Conservation (phyloP, 2,797 vertebrate genomes). For the Dallia pectoralis region DNA sequence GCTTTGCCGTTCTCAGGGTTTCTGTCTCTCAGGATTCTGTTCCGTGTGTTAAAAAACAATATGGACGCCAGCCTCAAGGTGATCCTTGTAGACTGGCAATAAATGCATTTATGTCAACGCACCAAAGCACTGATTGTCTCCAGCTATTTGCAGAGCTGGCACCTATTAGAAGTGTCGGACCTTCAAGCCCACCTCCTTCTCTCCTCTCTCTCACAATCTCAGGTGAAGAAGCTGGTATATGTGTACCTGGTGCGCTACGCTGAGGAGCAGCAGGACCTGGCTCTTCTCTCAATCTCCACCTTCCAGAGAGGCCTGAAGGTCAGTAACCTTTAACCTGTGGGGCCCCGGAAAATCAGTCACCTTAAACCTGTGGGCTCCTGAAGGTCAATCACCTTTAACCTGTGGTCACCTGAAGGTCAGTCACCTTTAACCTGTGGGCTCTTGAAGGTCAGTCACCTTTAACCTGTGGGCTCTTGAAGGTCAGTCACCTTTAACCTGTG, state of each 20-base stretch:
- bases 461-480: no score
- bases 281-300: slow-evolving; percentile 95
- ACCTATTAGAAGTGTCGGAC: neutral
- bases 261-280: slow-evolving; percentile 96
- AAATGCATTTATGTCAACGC: neutral
- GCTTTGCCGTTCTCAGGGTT: neutral
- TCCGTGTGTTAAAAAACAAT: neutral
- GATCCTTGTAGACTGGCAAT: neutral
- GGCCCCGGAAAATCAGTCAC: neutral
- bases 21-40: neutral
- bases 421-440: no score
- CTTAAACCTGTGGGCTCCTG: neutral
- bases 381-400: no score
- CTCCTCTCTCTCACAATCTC: neutral
- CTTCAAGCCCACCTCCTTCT: neutral
- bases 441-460: no score
- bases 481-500: no score
- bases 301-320: slow-evolving; percentile 97
- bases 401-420: no score
- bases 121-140: neutral
- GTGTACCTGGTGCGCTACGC: slow-evolving; percentile 97
- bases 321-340: slow-evolving; percentile 14
- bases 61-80: neutral
- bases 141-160: neutral
- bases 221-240: slow-evolving; percentile 98